Base-by-base conservation (phyloP, 1,140 invertebrate genomes). In the Temnothorax curvispinosus region DNA sequence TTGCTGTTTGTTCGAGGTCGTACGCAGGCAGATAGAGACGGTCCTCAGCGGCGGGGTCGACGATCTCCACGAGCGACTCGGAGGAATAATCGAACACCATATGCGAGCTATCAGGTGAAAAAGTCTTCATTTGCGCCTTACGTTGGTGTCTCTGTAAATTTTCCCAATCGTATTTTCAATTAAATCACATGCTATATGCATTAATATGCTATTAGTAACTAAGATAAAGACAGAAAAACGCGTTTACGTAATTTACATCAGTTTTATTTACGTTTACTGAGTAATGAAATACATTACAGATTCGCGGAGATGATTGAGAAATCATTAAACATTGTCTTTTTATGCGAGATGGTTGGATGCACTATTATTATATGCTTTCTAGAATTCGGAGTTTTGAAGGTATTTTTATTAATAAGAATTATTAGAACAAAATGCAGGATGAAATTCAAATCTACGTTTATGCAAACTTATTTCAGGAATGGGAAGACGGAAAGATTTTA, bases 351-450 rank as follows among this genome's bases (percentile, higher is more conserved):
- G 91, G 67, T 93, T 52, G 93, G 94, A 2, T 94, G 93, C 52
- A 95, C 94, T 0, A 62, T 95, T 11, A 94, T 95, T 35, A 94
- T 94, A 78, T 95, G 94, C 77, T 94, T 95, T 64, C 77, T 95
- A 13, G 94, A 94, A 86, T 94, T 93, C 54, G 94, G 94, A 11
- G 92, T 94, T 47, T 88, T 95, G 13, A 78, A 88, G 88, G 94
- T 94, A 91, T 47, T 18, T 21, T 15, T 27, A 0, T 4, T 41
- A 47, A 44, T 47, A 44, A 21, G 18, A 41, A 50, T 71, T 71
- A 67, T 69, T 15, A 15, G 2, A 35, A 52, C 27, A 7, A 76
- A 75, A 52, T 0, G 13, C 4, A 44, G 21, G 32, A 60, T 38
- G 11, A 9, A 21, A 11, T n/a, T 76, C 13, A 11, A 18, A 32